A percentile compares a stretch with the other conserved stretches of the same genome.
These are phyloP conservation scores for Falcunculus frontatus DNA, from an alignment of 2,113 vertebrate genomes.

Conservation along the genomic window DNA sequence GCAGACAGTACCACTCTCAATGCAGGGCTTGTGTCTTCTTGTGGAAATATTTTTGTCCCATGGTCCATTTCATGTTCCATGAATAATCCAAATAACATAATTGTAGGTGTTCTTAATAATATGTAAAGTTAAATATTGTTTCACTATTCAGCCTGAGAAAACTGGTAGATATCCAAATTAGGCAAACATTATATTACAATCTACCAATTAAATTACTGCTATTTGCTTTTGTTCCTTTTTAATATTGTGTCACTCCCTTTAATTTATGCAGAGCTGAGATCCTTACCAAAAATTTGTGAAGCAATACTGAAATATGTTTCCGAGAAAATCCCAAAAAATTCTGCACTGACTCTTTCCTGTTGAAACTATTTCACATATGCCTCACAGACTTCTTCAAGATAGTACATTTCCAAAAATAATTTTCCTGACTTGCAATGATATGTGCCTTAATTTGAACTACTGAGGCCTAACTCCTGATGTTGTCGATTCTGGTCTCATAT, in stretches of 20 bases:
- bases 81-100: not conserved
- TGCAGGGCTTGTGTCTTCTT: not conserved
- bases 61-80: not conserved
- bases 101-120: not conserved
- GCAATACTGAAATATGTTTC: not conserved
- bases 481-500: rapidly evolving
- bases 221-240: not conserved
- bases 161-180: not conserved
- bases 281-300: not conserved
- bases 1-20: not conserved
- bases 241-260: not conserved
- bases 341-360: not conserved
- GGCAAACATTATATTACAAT: not conserved
- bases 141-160: not conserved
- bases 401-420: not conserved
- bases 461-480: not conserved
- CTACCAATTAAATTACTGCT: not conserved
- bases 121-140: not conserved
- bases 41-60: not conserved
- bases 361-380: not conserved
- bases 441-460: not conserved
- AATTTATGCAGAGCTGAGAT: not conserved
- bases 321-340: not conserved
- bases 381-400: not conserved
- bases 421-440: not conserved